Evolutionary conservation across 2,888 invertebrate species (phyloP), one percentile per base, ranked within the genome.

Genomic region (Congeria kusceri): DNA sequence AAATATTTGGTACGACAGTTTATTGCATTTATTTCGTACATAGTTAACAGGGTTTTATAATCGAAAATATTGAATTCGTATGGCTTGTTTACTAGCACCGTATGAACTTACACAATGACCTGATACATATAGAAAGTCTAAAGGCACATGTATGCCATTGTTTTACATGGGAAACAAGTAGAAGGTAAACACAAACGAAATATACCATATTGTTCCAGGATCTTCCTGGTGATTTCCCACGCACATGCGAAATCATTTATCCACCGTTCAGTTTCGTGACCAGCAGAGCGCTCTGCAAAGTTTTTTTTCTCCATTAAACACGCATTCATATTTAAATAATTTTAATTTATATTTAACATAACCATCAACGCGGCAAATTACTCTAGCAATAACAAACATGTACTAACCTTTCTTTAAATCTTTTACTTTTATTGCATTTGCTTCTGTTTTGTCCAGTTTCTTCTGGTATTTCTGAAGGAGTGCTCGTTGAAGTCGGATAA

Each of bases 391-490:
- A 11, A 53, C 13, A 53, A 53, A 39, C n/a, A 4, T 29, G 18
- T 15, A 53, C 63, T 20, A 20, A 79, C 80, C 80, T 56, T 56
- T 39, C 28, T 44, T 67, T 4, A 80, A 32, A 4, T 61, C 27
- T 15, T 69, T 59, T 13, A 87, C 73, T 5, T 78, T 80, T 23
- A 87, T 66, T 20, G 69, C 82, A 0, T 72, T 79, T 5, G 88
- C 91, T 62, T 90, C 88, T 15, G 80, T 77, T 53, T 76, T 79
- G 80, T 86, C 86, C 29, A 91, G 82, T 64, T 84, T 85, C 9
- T 88, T 77, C 58, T 87, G 84, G 71, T 84, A 87, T 62, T 74
- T 76, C 70, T 80, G 72, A 47, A 86, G 76, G 44, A 91, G 76
- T 20, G 77, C 71, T 18, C 74, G 71, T 65, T 89, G 88, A 11